Evolutionary conservation across 2,888 invertebrate species (phyloP).

Genomic region (Mythimna vitellina): DNA sequence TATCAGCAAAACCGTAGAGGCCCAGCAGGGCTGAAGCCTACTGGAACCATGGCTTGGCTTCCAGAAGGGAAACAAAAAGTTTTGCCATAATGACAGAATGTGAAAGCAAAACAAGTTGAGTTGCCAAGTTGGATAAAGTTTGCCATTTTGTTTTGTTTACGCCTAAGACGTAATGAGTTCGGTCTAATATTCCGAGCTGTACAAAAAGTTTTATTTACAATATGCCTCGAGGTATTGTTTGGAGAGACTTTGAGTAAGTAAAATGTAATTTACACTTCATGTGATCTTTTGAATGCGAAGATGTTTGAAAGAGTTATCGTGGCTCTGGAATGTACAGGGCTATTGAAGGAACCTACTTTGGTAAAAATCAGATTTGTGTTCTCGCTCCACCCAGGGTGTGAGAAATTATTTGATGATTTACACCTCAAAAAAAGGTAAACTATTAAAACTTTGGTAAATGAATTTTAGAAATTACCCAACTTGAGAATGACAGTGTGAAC

Average conservation of each 20-base stretch:
- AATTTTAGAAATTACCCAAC: background rate
- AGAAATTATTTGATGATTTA: too few relatives aligned
- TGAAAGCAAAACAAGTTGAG: conserved; percentile 38
- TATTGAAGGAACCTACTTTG: too few relatives aligned
- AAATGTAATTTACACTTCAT: background rate
- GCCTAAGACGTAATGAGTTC: conserved; percentile 31
- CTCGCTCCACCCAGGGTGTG: too few relatives aligned
- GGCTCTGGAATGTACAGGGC: too few relatives aligned
- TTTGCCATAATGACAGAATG: conserved; percentile 1
- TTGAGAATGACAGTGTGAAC: background rate
- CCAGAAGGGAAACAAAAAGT: conserved; percentile 8
- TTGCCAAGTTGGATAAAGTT: conserved; percentile 38
- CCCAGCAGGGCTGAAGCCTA: too few relatives aligned
- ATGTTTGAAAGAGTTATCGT: too few relatives aligned
- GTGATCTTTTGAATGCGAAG: too few relatives aligned
- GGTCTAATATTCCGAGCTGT: conserved; percentile 31
- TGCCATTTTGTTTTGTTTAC: conserved; percentile 51
- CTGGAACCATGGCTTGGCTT: too few relatives aligned
- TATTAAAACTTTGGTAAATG: too few relatives aligned
- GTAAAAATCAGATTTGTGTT: too few relatives aligned
- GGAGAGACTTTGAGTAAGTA: conserved; percentile 1
- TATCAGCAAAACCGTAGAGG: too few relatives aligned
- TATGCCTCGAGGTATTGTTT: conserved; percentile 8
- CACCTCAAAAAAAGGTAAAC: too few relatives aligned
- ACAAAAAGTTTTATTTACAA: conserved; percentile 45